These are phyloP conservation scores for Drosophila ironensis DNA, from an alignment of 1,140 invertebrate species.

Conservation along the genomic window DNA sequence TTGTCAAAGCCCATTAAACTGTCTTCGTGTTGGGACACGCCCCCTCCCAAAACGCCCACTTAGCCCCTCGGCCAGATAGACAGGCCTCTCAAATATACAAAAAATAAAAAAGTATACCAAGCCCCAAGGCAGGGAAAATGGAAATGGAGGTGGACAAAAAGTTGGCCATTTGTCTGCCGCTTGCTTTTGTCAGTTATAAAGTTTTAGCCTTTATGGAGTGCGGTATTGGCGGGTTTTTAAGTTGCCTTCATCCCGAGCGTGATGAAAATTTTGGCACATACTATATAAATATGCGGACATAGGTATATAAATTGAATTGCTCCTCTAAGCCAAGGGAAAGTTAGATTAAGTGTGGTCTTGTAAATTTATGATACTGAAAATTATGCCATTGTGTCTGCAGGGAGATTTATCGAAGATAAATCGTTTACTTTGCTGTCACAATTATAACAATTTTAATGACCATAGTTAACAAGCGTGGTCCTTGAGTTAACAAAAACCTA, in stretches of 20 bases:
- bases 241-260: constrained; percentile 15
- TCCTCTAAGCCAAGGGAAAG: constrained; percentile 8
- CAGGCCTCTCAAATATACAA: constrained; percentile 4
- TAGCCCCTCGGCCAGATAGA: constrained; percentile 3
- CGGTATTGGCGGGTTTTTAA: constrained; percentile 25
- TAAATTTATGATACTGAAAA: constrained; percentile 16
- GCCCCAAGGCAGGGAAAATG: constrained; percentile 8
- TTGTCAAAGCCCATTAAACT: constrained; percentile 57
- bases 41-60: not conserved
- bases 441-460: constrained; percentile 12
- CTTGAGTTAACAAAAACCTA: constrained; percentile 1
- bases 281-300: constrained; percentile 1
- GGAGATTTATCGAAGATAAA: constrained; percentile 3
- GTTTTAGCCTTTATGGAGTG: constrained; percentile 64
- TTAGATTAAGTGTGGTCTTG: constrained; percentile 9
- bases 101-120: too few relatives aligned
- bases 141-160: constrained; percentile 38
- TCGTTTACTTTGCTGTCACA: not conserved
- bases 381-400: constrained; percentile 4
- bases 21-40: constrained; percentile 30
- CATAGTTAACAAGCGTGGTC: not conserved
- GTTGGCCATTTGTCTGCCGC: constrained; percentile 59
- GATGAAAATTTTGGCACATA: constrained; percentile 26
- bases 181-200: constrained; percentile 62
- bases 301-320: constrained; percentile 11